These are phyloP conservation scores for Drosophila yooni DNA, from an alignment of 2,888 invertebrate genomes.

Conservation along the genomic window DNA sequence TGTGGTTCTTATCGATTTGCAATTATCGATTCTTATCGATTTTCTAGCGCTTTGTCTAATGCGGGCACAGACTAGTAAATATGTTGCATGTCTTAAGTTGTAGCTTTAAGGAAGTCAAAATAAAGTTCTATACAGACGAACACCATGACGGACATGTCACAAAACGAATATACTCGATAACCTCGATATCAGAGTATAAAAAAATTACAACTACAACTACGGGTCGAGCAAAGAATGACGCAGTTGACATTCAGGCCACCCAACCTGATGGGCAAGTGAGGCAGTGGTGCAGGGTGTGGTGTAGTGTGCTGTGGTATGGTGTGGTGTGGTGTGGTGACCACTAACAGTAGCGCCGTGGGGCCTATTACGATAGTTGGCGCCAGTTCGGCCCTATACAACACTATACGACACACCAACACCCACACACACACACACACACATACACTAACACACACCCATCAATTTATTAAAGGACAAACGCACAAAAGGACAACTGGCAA, in stretches of 20 bases:
- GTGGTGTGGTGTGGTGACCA: constrained; percentile 56
- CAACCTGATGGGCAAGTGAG: not conserved
- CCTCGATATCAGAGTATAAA: not conserved
- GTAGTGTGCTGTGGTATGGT: constrained; percentile 32
- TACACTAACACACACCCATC: constrained; percentile 43
- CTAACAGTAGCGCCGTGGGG: constrained; percentile 50
- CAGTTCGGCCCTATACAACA: constrained; percentile 53
- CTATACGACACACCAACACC: constrained; percentile 14
- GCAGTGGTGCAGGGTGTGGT: constrained; percentile 30
- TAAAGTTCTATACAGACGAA: not conserved
- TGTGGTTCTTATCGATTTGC: not conserved
- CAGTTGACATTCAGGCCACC: constrained; percentile 66
- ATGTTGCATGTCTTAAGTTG: not conserved
- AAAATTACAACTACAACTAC: constrained; percentile 12
- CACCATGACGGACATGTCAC: not conserved
- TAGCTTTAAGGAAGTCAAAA: not conserved
- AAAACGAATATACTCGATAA: not conserved
- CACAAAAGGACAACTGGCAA: constrained; percentile 59
- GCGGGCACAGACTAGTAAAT: not conserved
- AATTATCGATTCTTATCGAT: not conserved
- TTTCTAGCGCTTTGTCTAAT: not conserved
- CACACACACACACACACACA: constrained; percentile 14
- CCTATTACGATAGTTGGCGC: constrained; percentile 75
- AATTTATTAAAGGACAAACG: constrained; percentile 61
- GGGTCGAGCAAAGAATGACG: constrained; percentile 63